phyloP scores from a whole-genome alignment of 2,797 vertebrate genomes.

The Morus bassanus region DNA sequence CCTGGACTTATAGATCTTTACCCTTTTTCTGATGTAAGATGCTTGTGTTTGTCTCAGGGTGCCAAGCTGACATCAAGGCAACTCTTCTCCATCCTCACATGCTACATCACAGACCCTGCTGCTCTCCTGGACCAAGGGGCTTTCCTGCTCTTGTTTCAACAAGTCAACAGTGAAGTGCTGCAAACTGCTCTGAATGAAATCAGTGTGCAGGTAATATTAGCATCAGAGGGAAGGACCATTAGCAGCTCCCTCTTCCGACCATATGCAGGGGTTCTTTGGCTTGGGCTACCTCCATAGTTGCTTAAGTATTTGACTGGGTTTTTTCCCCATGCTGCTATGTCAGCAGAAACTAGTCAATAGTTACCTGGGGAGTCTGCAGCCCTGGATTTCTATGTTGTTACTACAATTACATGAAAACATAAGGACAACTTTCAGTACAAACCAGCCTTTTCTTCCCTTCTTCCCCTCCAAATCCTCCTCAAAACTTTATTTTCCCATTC shows the following conservation, averaged over 20 bases:
- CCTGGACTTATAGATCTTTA: not conserved
- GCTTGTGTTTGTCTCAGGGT: not conserved
- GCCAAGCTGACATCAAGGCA: not conserved
- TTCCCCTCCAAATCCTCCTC: not conserved
- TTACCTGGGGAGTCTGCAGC: not conserved
- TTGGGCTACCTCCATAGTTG: not conserved
- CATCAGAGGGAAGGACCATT: not conserved
- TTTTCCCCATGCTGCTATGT: too few relatives aligned
- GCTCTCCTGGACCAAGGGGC: not conserved
- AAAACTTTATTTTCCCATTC: not conserved
- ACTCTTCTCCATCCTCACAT: not conserved
- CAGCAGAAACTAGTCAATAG: not conserved
- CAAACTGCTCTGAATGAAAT: not conserved
- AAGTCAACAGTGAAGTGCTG: not conserved
- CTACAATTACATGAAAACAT: not conserved
- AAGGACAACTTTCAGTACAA: not conserved
- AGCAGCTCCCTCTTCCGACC: not conserved
- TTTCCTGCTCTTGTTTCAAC: constrained; percentile 11
- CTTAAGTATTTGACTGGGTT: not conserved
- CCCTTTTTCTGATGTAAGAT: not conserved
- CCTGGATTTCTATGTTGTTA: not conserved
- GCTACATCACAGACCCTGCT: not conserved
- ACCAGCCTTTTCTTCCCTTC: not conserved
- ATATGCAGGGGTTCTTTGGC: not conserved
- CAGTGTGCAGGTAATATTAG: not conserved